Evolutionary conservation across 2,797 vertebrate species (phyloP).

Genomic region (Micrastur ruficollis): DNA sequence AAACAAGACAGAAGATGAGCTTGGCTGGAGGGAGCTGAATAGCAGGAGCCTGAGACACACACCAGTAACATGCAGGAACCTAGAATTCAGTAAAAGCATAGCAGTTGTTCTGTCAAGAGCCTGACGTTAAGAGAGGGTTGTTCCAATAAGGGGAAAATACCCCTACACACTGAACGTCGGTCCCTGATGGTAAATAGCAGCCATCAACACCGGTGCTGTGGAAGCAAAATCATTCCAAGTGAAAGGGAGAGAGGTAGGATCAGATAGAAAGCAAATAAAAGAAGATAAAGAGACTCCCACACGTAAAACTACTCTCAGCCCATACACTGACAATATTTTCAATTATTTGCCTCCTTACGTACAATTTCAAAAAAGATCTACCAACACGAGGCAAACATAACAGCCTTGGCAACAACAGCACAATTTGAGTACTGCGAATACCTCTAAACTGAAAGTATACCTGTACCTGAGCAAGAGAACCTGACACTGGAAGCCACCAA

Average conservation of each 20-base stretch:
- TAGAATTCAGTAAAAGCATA: fast-evolving
- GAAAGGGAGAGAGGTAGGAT: not conserved
- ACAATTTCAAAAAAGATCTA: not conserved
- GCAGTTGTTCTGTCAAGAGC: not conserved
- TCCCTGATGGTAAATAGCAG: not conserved
- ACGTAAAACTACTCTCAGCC: not conserved
- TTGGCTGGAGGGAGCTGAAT: not conserved
- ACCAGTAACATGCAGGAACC: not conserved
- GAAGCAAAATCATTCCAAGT: not conserved
- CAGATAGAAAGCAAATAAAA: not conserved
- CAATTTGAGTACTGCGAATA: not conserved
- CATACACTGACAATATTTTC: not conserved
- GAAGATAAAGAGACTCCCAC: not conserved
- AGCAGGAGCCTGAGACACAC: not conserved
- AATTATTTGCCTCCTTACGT: not conserved
- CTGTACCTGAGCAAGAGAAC: not conserved
- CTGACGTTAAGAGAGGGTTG: not conserved
- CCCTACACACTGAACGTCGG: fast-evolving
- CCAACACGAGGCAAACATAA: not conserved
- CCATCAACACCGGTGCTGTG: not conserved
- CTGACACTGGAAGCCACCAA: not conserved
- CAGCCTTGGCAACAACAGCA: not conserved
- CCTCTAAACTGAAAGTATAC: not conserved
- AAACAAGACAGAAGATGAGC: not conserved
- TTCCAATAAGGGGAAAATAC: not conserved